Percentiles rank a stretch among this genome's conserved stretches.
phyloP scores from a whole-genome alignment of 1,140 invertebrate species.

The Meloidogyne exigua region DNA sequence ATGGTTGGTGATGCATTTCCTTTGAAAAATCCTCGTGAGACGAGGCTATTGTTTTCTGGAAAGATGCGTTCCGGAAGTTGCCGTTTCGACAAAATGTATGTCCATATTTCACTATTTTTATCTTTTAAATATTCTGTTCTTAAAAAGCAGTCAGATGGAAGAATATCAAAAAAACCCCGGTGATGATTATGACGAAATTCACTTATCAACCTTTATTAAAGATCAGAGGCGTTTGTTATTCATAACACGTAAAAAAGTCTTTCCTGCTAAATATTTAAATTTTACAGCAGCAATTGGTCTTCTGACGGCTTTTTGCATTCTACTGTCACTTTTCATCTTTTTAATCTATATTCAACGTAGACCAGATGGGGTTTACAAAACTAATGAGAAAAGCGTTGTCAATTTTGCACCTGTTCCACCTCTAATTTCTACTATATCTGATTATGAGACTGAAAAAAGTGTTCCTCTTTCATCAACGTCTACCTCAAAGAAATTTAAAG shows the following conservation, averaged over 20 bases:
- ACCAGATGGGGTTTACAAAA: slow-evolving; percentile 53
- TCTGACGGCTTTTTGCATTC: slow-evolving; percentile 37
- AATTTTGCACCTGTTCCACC: not conserved
- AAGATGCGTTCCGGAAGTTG: slow-evolving; percentile 47
- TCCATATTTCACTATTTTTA: not conserved
- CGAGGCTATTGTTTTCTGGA: slow-evolving; percentile 41
- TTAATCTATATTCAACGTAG: slow-evolving; percentile 43
- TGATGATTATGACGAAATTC: slow-evolving; percentile 24
- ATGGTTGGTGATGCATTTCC: slow-evolving; percentile 51
- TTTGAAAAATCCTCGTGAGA: slow-evolving; percentile 42
- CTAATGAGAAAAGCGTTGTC: slow-evolving; percentile 36
- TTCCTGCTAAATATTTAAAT: not conserved
- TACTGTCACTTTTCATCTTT: slow-evolving; percentile 41
- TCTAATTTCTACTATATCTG: not conserved
- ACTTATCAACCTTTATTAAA: slow-evolving; percentile 41
- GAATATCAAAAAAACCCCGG: not conserved
- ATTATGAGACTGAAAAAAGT: not conserved
- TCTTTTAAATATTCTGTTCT: slow-evolving; percentile 1
- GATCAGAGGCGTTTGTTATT: slow-evolving; percentile 42
- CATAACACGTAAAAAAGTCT: slow-evolving; percentile 43
- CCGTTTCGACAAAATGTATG: slow-evolving; percentile 47
- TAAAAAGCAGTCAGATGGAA: slow-evolving; percentile 14
- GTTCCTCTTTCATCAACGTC: too few relatives aligned
- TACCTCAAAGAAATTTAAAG: not conserved
- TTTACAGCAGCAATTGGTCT: slow-evolving; percentile 48